A percentile compares a stretch with the other conserved stretches of the same genome.
Conservation (phyloP, 37 sponge, comb jelly and placozoan genomes). For the Trichoplax adhaerens region DNA sequence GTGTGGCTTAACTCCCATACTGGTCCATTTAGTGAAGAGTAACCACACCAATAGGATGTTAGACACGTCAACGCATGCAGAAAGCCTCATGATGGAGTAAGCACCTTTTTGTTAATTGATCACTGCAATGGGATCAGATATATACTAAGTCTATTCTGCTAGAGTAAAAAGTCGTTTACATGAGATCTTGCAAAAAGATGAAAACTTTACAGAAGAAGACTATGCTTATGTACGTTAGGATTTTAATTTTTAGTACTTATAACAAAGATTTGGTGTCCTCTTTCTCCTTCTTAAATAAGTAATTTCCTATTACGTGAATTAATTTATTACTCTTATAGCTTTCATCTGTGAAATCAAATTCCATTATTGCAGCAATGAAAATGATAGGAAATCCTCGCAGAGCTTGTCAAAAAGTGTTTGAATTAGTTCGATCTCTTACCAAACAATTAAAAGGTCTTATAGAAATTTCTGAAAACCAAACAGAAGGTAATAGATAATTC, state of each 20-base stretch:
- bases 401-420: conserved; percentile 28
- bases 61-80: conserved; percentile 52
- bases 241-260: not conserved
- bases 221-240: not conserved
- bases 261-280: not conserved
- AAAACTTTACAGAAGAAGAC: conserved; percentile 21
- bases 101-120: not conserved
- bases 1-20: conserved; percentile 61
- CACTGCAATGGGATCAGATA: not conserved
- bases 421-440: conserved; percentile 11
- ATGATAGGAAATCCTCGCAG: conserved; percentile 38
- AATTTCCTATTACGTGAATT: no score
- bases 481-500: not conserved
- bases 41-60: conserved; percentile 73
- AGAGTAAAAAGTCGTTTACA: conserved; percentile 21
- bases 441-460: conserved; percentile 1
- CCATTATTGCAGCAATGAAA: conserved; percentile 39
- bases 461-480: conserved; percentile 10
- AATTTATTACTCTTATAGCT: conserved; percentile 21
- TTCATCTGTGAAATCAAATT: conserved; percentile 37
- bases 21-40: conserved; percentile 71
- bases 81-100: conserved; percentile 32
- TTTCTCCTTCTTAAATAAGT: not conserved
- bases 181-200: conserved; percentile 15
- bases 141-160: not conserved